A percentile compares a stretch with the other conserved stretches of the same genome.
Evolutionary conservation across 2,888 invertebrate genomes (phyloP).

Genomic region (Agrochola circellaris): DNA sequence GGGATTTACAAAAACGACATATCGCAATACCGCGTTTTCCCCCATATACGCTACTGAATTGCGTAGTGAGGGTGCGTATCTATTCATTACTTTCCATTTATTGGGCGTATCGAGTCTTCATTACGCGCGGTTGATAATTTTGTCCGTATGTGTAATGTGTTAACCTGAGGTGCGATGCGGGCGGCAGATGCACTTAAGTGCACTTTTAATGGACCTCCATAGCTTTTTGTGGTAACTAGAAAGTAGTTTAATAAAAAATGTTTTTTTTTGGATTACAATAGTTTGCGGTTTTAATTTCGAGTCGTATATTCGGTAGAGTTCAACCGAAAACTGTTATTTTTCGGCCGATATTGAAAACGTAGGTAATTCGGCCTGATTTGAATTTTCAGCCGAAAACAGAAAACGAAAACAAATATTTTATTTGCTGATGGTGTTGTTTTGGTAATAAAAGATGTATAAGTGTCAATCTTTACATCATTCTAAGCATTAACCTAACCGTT

Average conservation of each 20-base stretch:
- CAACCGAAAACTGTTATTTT: background rate
- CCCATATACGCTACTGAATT: constrained; percentile 10
- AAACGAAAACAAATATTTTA: background rate
- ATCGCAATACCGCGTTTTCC: background rate
- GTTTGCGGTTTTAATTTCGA: constrained; percentile 6
- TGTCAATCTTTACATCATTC: background rate
- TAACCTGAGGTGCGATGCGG: constrained; percentile 74
- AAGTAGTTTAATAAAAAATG: constrained; percentile 29
- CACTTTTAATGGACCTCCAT: constrained; percentile 46
- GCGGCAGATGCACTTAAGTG: constrained; percentile 74
- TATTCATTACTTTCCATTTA: constrained; percentile 69
- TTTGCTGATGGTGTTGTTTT: background rate
- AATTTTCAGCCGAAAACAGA: background rate
- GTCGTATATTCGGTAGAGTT: background rate
- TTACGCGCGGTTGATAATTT: constrained; percentile 58
- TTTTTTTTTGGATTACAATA: constrained; percentile 19
- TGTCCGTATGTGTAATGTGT: constrained; percentile 39
- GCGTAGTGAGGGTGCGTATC: constrained; percentile 32
- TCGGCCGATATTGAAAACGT: background rate
- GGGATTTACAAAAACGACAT: background rate
- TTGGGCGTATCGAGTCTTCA: constrained; percentile 70
- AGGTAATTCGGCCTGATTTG: too few species aligned
- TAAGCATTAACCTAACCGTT: background rate
- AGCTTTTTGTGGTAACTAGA: constrained; percentile 46
- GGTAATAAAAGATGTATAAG: background rate